A percentile compares a stretch with the other conserved stretches of the same genome.
phyloP scores from a whole-genome alignment of 2,797 vertebrate genomes.

The Macropodus opercularis region DNA sequence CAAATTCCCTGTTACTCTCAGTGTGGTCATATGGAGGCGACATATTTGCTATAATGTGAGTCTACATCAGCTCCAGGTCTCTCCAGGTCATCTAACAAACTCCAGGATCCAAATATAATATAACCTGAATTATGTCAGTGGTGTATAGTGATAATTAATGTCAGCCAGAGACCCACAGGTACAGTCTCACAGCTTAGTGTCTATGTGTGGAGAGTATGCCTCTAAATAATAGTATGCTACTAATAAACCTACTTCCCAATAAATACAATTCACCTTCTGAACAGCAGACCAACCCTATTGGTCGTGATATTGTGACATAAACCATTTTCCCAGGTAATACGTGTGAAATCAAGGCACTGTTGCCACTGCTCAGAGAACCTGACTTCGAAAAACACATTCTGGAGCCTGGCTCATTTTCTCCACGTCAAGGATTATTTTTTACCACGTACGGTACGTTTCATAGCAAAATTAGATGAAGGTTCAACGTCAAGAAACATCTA shows the following conservation, averaged over 20 bases:
- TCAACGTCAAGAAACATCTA: background rate
- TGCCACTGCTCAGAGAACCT: background rate
- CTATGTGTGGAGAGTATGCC: background rate
- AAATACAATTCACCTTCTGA: background rate
- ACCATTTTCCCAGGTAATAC: background rate
- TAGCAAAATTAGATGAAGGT: rapidly evolving
- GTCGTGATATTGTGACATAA: background rate
- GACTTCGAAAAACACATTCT: background rate
- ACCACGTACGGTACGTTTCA: background rate
- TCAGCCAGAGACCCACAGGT: background rate
- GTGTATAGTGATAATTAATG: background rate
- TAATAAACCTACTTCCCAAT: background rate
- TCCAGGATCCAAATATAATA: background rate
- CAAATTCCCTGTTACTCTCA: background rate
- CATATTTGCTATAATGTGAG: background rate
- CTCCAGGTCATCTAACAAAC: background rate
- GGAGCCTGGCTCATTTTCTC: background rate
- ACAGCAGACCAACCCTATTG: background rate
- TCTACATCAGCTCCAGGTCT: background rate
- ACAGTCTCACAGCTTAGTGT: background rate
- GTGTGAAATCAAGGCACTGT: background rate
- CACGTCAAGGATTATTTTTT: no score
- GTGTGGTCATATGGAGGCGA: background rate
- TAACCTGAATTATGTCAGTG: background rate
- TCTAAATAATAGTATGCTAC: background rate